Evolutionary conservation across 2,888 invertebrate species (phyloP).

Genomic region (Pollenia labialis): DNA sequence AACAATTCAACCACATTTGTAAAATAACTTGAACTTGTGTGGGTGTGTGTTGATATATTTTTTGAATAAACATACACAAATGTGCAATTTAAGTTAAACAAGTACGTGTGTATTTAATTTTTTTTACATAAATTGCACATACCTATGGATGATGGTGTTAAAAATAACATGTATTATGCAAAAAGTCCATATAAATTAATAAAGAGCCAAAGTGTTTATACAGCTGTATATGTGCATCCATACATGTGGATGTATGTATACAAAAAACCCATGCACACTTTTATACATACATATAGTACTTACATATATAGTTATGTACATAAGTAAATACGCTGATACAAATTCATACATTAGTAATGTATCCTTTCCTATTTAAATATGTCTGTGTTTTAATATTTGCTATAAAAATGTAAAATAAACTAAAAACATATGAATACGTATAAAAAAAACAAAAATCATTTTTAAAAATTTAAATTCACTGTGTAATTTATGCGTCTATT

Average conservation of each 20-base stretch:
- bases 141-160: constrained; percentile 55
- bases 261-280: neutral
- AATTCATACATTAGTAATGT: constrained; percentile 29
- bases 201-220: constrained; percentile 49
- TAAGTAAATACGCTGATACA: neutral
- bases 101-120: neutral
- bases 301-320: too few species aligned
- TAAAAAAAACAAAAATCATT: constrained; percentile 36
- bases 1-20: constrained; percentile 53
- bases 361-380: constrained; percentile 46
- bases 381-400: constrained; percentile 24
- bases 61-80: neutral
- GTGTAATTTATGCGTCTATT: constrained; percentile 72
- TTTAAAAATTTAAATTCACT: constrained; percentile 66
- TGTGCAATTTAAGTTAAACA: neutral
- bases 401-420: constrained; percentile 30
- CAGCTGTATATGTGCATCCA: neutral
- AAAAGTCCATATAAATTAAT: constrained; percentile 64
- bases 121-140: neutral
- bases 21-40: constrained; percentile 38
- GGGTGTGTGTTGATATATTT: constrained; percentile 10
- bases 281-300: too few species aligned
- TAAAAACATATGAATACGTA: neutral
- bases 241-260: neutral
- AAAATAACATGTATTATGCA: constrained; percentile 61